Conservation (phyloP, 2,888 invertebrate species). For the Saturnia japonica region DNA sequence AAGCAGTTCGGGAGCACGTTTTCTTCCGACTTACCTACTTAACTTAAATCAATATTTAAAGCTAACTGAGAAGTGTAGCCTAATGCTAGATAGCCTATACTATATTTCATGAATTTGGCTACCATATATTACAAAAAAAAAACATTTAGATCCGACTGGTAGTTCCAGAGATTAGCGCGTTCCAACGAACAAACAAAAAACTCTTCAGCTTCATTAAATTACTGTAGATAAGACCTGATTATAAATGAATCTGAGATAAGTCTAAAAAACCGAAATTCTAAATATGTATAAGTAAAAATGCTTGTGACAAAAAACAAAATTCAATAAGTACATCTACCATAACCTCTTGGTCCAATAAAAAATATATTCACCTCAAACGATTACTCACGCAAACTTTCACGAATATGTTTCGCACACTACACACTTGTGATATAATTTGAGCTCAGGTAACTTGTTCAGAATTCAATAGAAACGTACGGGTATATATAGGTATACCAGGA, state of each 20-base stretch:
- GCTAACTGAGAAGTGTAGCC: too few species aligned
- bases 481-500: slow-evolving; percentile 18
- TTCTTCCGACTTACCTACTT: too few species aligned
- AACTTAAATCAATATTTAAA: too few species aligned
- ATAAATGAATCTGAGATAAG: background rate
- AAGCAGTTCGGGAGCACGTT: too few species aligned
- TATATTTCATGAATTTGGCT: too few species aligned
- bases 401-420: slow-evolving; percentile 32
- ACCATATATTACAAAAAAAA: too few species aligned
- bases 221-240: too few species aligned
- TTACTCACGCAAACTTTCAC: slow-evolving; percentile 26
- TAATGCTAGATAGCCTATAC: too few species aligned
- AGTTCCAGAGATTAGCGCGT: too few species aligned
- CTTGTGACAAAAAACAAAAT: background rate
- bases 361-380: slow-evolving; percentile 17
- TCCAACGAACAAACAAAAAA: too few species aligned
- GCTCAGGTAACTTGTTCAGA: slow-evolving; percentile 35
- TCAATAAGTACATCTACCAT: background rate
- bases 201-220: too few species aligned
- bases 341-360: background rate
- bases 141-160: too few species aligned
- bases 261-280: background rate
- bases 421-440: slow-evolving; percentile 41
- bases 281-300: background rate
- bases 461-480: slow-evolving; percentile 39